Evolutionary conservation across 2,113 vertebrate species (phyloP).

Genomic region (Diglossa brunneiventris): DNA sequence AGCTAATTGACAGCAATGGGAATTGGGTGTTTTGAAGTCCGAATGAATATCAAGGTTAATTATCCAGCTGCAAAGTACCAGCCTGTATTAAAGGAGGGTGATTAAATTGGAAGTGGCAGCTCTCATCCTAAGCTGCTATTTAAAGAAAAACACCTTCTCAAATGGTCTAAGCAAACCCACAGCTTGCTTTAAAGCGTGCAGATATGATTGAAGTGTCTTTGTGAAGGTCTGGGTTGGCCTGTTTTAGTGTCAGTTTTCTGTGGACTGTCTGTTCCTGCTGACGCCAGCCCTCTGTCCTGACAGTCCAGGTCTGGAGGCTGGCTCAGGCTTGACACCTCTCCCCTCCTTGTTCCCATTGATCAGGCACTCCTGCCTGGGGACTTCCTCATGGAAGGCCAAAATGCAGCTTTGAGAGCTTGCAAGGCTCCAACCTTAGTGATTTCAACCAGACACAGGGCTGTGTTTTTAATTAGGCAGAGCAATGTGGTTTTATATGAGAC

Average conservation of each 20-base stretch:
- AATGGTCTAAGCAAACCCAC: neutral
- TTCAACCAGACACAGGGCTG: neutral
- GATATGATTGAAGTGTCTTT: neutral
- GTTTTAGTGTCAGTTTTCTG: neutral
- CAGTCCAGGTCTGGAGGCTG: neutral
- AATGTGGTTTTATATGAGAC: neutral
- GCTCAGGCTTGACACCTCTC: neutral
- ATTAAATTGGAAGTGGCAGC: constrained; percentile 9
- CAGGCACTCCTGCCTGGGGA: neutral
- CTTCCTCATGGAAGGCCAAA: neutral
- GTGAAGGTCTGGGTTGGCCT: neutral
- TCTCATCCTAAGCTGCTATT: neutral
- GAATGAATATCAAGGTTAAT: constrained; percentile 56
- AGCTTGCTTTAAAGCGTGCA: neutral
- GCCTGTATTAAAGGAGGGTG: neutral
- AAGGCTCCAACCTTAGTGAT: neutral
- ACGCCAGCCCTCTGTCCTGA: neutral
- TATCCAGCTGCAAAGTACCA: constrained; percentile 10
- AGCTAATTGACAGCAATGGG: constrained; percentile 50
- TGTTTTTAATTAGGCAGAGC: neutral
- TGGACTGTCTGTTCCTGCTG: neutral
- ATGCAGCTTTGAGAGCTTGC: neutral
- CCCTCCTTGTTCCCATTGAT: rapidly evolving
- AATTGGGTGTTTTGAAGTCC: constrained; percentile 21
- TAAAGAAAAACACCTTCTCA: constrained; percentile 24